A percentile compares a stretch with the other conserved stretches of the same genome.
These are phyloP conservation scores for Hermetia illucens DNA, from an alignment of 1,140 invertebrate species.

Conservation along the genomic window DNA sequence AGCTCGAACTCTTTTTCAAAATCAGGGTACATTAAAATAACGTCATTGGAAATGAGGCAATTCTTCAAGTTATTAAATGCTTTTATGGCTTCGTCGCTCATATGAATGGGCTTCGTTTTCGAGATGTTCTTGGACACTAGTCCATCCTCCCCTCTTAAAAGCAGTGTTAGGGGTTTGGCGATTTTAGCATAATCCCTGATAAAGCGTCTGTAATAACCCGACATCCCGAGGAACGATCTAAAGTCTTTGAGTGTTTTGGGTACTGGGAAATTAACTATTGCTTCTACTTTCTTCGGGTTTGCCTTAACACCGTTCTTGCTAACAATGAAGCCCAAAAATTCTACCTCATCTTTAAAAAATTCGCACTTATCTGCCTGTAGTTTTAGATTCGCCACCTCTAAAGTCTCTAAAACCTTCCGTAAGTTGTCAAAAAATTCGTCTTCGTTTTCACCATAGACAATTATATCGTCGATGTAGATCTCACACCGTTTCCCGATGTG, in stretches of 20 bases:
- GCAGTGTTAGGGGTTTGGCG: slow-evolving; percentile 6
- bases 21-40: slow-evolving; percentile 25
- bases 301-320: slow-evolving; percentile 8
- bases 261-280: slow-evolving; percentile 9
- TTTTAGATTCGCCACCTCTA: slow-evolving; percentile 7
- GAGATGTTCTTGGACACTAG: slow-evolving; percentile 1
- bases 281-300: slow-evolving; percentile 11
- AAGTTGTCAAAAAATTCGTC: slow-evolving; percentile 18
- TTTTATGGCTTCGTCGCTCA: slow-evolving; percentile 9
- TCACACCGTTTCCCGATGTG: slow-evolving; percentile 13
- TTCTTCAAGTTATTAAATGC: slow-evolving; percentile 28
- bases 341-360: slow-evolving; percentile 9
- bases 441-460: slow-evolving; percentile 9
- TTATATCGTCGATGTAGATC: slow-evolving; percentile 15
- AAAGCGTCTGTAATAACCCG: slow-evolving; percentile 11
- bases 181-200: slow-evolving; percentile 14
- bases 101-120: slow-evolving; percentile 1
- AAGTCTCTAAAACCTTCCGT: slow-evolving; percentile 4
- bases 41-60: slow-evolving; percentile 22
- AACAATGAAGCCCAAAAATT: slow-evolving; percentile 11
- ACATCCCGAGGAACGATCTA: slow-evolving; percentile 8
- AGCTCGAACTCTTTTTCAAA: slow-evolving; percentile 17
- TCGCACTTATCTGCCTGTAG: slow-evolving; percentile 8
- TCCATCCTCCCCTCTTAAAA: slow-evolving; percentile 6
- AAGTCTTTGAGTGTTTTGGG: slow-evolving; percentile 10